Conservation (phyloP, 2,797 vertebrate species). For the Xerus rutilus region DNA sequence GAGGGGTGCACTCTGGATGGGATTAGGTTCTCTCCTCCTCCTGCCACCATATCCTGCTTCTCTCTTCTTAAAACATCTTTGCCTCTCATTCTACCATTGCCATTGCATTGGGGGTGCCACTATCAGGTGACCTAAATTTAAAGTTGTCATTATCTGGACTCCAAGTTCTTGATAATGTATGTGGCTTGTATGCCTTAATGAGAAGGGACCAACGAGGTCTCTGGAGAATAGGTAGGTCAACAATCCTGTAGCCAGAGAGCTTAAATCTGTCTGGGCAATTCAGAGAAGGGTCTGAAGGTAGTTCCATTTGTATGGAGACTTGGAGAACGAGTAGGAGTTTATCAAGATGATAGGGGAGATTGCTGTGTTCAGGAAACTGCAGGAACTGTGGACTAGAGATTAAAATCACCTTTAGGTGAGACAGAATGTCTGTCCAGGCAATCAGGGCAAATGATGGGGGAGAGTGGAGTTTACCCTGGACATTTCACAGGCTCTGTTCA, state of each 20-base stretch:
- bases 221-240: not conserved
- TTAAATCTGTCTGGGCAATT: not conserved
- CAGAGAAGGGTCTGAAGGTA: not conserved
- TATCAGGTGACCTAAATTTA: not conserved
- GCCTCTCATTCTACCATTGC: not conserved
- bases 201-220: not conserved
- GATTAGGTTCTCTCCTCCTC: not conserved
- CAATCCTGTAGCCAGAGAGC: not conserved
- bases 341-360: not conserved
- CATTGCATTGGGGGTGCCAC: not conserved
- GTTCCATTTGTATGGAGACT: not conserved
- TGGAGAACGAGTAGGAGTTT: not conserved
- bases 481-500: conserved; percentile 7
- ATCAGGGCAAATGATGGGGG: not conserved
- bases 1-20: not conserved
- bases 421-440: not conserved
- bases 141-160: not conserved
- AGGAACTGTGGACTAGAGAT: not conserved
- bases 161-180: not conserved
- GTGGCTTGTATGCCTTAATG: not conserved
- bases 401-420: not conserved
- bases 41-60: not conserved
- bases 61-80: not conserved
- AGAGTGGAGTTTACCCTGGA: not conserved
- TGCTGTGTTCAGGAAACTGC: not conserved